Base-by-base conservation (phyloP, 2,888 invertebrate genomes). In the Thereva unica region DNA sequence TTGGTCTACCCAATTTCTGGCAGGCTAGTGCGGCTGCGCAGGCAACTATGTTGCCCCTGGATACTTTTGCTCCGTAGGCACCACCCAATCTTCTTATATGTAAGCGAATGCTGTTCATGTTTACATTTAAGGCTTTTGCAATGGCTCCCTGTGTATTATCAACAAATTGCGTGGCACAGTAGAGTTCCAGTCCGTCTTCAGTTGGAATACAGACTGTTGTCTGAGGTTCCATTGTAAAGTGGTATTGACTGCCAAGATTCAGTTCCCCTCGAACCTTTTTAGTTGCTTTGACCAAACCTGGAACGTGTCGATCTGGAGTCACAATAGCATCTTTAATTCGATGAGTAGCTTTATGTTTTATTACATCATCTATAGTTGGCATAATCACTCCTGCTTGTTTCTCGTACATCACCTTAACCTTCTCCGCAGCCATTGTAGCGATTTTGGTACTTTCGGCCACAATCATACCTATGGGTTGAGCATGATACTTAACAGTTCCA, bases 221-320 rank as follows among this genome's bases (percentile, higher is more conserved):
- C 71, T 90, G 89, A 0, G 88, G 85, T 78, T 92, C 92, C 90
- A 92, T 90, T 0, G 87, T 86, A 72, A 85, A 91, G 78, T 92
- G 92, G 76, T 90, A 91, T 75, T 93, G 92, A 0, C 84, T 78
- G 0, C 85, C 86, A 10, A 84, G 75, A 7, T 81, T 75, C 67
- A 84, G 85, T 41, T 41, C 44, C 5, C 71, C 70, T 38, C 35
- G 10, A 47, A 61, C 42, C 37, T 68, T 74, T 59, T 44, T 23
- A 23, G 23, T 23, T 23, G 23, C 23, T 2, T 23, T 23, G 2
- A 23, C 23, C 23, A 23, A 2, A 23, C 23, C 23, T 23, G 23
- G 23, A 23, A 23, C 2, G 23, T 23, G 23, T 2, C 23, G 23
- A 23, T 23, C 23, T 1, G 23, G 23, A 23, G 1, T 23, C 2